Evolutionary conservation across 2,888 invertebrate species (phyloP).

Genomic region (Drosophila peninsularis): DNA sequence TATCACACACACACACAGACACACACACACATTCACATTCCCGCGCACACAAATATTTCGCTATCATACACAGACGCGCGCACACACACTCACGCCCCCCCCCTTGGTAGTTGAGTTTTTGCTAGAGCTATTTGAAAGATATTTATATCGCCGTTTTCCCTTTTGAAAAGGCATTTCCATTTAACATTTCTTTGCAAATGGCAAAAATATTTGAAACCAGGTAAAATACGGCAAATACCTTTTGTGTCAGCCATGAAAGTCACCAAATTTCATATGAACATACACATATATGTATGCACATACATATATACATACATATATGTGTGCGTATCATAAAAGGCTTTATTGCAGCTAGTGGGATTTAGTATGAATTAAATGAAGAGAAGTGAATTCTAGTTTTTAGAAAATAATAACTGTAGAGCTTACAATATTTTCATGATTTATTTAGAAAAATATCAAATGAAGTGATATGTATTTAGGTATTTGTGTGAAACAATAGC

Average conservation of each 20-base stretch:
- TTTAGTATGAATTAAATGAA: not conserved
- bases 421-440: not conserved
- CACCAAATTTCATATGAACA: conserved; percentile 11
- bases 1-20: conserved; percentile 21
- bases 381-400: not conserved
- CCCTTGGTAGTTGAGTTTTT: conserved; percentile 21
- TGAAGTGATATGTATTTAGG: not conserved
- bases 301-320: not conserved
- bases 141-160: conserved; percentile 46
- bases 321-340: not conserved
- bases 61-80: conserved; percentile 7
- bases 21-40: conserved; percentile 10
- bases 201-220: conserved; percentile 49
- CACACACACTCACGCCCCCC: conserved; percentile 4
- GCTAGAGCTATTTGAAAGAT: conserved; percentile 45
- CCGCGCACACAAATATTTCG: conserved; percentile 6
- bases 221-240: conserved; percentile 52
- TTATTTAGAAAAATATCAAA: not conserved
- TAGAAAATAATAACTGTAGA: not conserved
- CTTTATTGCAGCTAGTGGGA: not conserved
- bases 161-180: conserved; percentile 49
- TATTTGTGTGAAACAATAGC: not conserved
- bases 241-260: conserved; percentile 35
- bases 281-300: not conserved
- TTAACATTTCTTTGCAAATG: conserved; percentile 55